These are phyloP conservation scores for Tenodera sinensis DNA, from an alignment of 2,888 invertebrate genomes.

Conservation along the genomic window DNA sequence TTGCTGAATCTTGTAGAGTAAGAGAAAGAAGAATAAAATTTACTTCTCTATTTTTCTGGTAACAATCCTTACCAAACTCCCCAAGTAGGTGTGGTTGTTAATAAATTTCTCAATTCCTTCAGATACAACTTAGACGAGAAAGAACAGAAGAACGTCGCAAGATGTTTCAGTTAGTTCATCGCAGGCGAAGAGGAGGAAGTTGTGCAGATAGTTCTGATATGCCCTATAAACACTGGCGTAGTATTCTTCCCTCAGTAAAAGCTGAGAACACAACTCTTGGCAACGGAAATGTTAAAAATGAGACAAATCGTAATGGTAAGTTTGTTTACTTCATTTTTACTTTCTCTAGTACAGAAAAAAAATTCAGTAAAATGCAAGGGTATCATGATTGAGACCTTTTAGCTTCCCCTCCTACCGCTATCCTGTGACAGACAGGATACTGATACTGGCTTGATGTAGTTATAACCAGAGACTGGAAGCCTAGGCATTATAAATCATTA, in stretches of 20 bases:
- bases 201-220: constrained; percentile 51
- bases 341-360: neutral
- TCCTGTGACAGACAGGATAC: too few species aligned
- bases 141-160: constrained; percentile 90
- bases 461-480: too few species aligned
- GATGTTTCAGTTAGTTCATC: constrained; percentile 85
- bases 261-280: constrained; percentile 39
- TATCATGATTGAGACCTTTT: too few species aligned
- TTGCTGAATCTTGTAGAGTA: neutral
- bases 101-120: neutral
- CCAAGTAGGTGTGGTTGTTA: neutral
- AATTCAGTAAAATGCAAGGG: too few species aligned
- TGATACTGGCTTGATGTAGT: too few species aligned
- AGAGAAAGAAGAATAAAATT: too few species aligned
- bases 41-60: neutral
- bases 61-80: neutral
- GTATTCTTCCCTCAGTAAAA: constrained; percentile 57
- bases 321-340: neutral
- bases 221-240: constrained; percentile 67
- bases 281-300: constrained; percentile 24
- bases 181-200: constrained; percentile 47
- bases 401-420: too few species aligned
- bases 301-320: constrained; percentile 25
- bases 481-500: too few species aligned
- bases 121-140: constrained; percentile 80